Evolutionary conservation across 2,888 invertebrate species (phyloP).

Genomic region (Tetragnatha montana): DNA sequence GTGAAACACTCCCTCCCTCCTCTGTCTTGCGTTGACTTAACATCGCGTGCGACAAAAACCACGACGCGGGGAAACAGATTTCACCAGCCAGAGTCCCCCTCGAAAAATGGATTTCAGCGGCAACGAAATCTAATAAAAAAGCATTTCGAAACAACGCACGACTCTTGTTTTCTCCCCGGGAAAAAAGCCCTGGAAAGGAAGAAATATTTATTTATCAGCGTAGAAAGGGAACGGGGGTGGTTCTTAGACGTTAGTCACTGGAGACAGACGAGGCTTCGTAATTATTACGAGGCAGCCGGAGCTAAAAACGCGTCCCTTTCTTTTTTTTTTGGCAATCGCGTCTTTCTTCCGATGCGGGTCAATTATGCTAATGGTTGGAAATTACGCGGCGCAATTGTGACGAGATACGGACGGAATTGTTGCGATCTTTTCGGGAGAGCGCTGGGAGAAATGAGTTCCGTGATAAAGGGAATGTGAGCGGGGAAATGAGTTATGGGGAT

Average conservation of each 20-base stretch:
- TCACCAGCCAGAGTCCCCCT: neutral
- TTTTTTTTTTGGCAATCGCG: neutral
- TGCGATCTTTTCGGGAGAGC: too few relatives aligned
- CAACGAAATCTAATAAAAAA: neutral
- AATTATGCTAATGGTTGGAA: slow-evolving; percentile 28
- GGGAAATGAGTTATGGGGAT: too few relatives aligned
- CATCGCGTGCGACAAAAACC: neutral
- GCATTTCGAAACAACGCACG: neutral
- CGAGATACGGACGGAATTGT: too few relatives aligned
- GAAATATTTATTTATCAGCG: neutral
- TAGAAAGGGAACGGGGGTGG: neutral
- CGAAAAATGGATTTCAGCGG: neutral
- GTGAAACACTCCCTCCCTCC: too few relatives aligned
- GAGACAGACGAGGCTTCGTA: too few relatives aligned
- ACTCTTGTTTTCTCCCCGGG: neutral
- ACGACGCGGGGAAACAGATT: neutral
- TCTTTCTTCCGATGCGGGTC: slow-evolving; percentile 1
- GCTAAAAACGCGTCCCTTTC: too few relatives aligned
- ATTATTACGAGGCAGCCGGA: too few relatives aligned
- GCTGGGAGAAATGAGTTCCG: too few relatives aligned
- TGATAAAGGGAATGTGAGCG: too few relatives aligned
- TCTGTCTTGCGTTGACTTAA: too few relatives aligned
- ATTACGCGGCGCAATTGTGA: neutral
- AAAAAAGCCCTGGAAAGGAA: neutral
- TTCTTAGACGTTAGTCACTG: neutral